Percentiles rank a stretch among this genome's conserved stretches.
Evolutionary conservation across 2,888 invertebrate genomes (phyloP).

Genomic region (Cantharis rufa): DNA sequence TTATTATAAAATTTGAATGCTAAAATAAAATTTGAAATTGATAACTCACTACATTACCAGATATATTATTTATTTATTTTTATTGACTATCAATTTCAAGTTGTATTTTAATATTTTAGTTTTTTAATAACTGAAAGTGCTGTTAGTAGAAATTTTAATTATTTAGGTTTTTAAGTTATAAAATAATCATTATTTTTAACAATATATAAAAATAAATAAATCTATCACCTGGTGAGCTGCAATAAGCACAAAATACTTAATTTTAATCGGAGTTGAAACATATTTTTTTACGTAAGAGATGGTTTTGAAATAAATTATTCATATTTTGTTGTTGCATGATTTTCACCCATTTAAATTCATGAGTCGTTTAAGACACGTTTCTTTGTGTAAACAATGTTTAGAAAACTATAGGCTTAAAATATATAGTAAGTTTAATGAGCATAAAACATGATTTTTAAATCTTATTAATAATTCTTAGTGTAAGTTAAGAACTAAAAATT

Average conservation of each 20-base stretch:
- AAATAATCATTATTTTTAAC: too few species aligned
- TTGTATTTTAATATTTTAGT: too few species aligned
- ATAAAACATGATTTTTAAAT: neutral
- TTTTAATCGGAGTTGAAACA: neutral
- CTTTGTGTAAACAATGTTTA: neutral
- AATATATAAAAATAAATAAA: neutral
- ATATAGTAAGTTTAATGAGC: neutral
- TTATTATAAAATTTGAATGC: too few species aligned
- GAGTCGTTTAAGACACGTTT: neutral
- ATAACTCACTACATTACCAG: too few species aligned
- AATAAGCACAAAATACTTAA: neutral
- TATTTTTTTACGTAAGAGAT: neutral
- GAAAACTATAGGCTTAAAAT: neutral
- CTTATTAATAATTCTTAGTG: neutral
- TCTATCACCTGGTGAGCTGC: neutral
- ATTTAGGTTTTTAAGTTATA: too few species aligned
- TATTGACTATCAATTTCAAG: too few species aligned
- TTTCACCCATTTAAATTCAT: neutral
- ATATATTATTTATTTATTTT: too few species aligned
- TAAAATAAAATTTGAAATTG: too few species aligned
- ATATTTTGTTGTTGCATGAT: neutral
- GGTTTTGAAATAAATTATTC: neutral
- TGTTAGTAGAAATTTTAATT: too few species aligned
- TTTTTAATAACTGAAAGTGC: too few species aligned
- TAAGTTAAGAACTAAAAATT: neutral